Percentiles rank a stretch among this genome's conserved stretches.
phyloP scores from a whole-genome alignment of 2,888 invertebrate species.

The Aphodius sticticus region DNA sequence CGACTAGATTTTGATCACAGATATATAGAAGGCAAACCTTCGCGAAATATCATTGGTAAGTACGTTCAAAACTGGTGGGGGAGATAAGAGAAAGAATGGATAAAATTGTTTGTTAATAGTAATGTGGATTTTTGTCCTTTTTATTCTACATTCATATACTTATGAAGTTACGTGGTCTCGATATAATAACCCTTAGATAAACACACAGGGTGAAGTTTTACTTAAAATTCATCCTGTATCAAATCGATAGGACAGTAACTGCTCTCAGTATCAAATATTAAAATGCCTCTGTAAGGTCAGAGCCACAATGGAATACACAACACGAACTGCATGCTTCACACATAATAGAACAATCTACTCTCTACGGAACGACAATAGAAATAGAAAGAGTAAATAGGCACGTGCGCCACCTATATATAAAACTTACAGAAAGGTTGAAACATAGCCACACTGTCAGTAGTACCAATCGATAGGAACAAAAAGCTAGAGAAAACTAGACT shows the following conservation, averaged over 20 bases:
- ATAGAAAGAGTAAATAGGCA: not conserved
- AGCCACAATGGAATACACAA: not conserved
- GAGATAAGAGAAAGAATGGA: too few relatives aligned
- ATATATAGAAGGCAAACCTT: too few relatives aligned
- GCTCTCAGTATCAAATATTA: not conserved
- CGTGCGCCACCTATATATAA: not conserved
- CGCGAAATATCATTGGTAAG: too few relatives aligned
- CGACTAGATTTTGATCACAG: too few relatives aligned
- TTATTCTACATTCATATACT: not conserved
- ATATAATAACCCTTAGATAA: not conserved
- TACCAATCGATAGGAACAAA: not conserved
- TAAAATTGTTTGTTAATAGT: too few relatives aligned
- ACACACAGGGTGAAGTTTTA: not conserved
- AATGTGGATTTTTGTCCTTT: not conserved
- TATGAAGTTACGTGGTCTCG: not conserved
- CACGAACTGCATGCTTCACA: slow-evolving; percentile 4
- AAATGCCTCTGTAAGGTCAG: not conserved
- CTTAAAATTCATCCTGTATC: not conserved
- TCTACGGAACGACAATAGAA: not conserved
- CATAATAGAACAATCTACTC: not conserved
- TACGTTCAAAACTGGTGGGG: too few relatives aligned
- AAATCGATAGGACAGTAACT: not conserved
- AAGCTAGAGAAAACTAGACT: not conserved
- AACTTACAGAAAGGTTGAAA: not conserved
- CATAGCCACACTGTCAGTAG: not conserved